Conservation (phyloP, 2,888 invertebrate genomes). For the Drosophila limbata region DNA sequence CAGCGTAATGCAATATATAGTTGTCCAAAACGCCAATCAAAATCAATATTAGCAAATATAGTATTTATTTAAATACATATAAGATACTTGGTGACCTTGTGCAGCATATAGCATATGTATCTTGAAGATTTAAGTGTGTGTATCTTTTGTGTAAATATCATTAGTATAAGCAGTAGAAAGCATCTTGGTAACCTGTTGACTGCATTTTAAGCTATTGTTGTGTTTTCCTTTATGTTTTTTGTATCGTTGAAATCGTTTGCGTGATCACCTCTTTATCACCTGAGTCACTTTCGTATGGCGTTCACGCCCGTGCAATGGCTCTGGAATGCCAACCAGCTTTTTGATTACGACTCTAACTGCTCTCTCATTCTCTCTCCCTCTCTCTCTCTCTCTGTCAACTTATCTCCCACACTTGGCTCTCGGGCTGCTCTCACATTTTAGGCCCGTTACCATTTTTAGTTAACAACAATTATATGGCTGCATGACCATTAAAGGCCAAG, state of each 20-base stretch:
- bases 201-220: slow-evolving; percentile 29
- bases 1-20: slow-evolving; percentile 44
- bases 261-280: slow-evolving; percentile 77
- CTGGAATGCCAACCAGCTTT: slow-evolving; percentile 58
- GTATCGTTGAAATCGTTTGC: slow-evolving; percentile 38
- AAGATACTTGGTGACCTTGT: slow-evolving; percentile 47
- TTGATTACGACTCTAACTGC: slow-evolving; percentile 32
- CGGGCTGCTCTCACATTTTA: slow-evolving; percentile 41
- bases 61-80: slow-evolving; percentile 2
- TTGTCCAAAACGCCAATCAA: slow-evolving; percentile 31
- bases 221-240: slow-evolving; percentile 9
- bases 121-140: slow-evolving; percentile 20
- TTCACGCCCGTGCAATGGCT: slow-evolving; percentile 60
- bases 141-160: slow-evolving; percentile 62
- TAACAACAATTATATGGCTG: slow-evolving; percentile 69
- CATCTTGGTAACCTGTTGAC: slow-evolving; percentile 35
- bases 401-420: slow-evolving; percentile 32
- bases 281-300: slow-evolving; percentile 71
- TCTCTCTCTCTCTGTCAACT: slow-evolving; percentile 11
- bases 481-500: slow-evolving; percentile 64
- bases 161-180: slow-evolving; percentile 54
- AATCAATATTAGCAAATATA: slow-evolving; percentile 33
- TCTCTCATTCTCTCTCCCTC: slow-evolving; percentile 21
- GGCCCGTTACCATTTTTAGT: slow-evolving; percentile 70
- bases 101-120: slow-evolving; percentile 27